Conservation (phyloP, 2,888 invertebrate species). For the Ischnura elegans region DNA sequence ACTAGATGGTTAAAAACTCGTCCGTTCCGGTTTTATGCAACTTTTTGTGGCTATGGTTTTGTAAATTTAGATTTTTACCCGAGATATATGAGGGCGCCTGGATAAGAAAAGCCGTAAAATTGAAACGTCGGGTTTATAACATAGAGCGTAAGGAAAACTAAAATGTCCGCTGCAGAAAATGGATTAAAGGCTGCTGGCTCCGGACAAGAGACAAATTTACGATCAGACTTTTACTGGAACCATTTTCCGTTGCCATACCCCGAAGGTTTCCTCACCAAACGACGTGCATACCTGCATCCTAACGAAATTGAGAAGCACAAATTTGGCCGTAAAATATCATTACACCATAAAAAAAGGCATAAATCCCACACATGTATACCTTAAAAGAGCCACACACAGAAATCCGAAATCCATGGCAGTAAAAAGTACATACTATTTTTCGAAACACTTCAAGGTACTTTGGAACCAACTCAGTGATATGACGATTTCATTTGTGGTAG, state of each 20-base stretch:
- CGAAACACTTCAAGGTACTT: not conserved
- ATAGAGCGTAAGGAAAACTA: conserved; percentile 17
- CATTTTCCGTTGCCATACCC: not conserved
- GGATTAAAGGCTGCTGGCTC: not conserved
- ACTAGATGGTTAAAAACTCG: not conserved
- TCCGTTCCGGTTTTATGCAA: not conserved
- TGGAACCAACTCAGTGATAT: not conserved
- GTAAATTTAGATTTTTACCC: conserved; percentile 9
- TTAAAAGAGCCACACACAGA: not conserved
- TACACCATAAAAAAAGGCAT: not conserved
- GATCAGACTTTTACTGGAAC: conserved; percentile 19
- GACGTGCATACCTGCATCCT: not conserved
- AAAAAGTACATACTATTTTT: not conserved
- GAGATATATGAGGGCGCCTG: not conserved
- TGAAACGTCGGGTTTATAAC: not conserved
- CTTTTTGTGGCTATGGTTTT: conserved; percentile 11
- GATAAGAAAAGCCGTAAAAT: conserved; percentile 37
- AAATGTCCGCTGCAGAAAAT: conserved; percentile 30
- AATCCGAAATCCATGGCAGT: not conserved
- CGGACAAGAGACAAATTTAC: conserved; percentile 40
- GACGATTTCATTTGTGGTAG: not conserved
- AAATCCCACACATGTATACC: not conserved
- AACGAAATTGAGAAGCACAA: not conserved
- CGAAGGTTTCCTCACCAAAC: not conserved
- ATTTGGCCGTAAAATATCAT: not conserved